phyloP scores from a whole-genome alignment of 2,888 invertebrate genomes.

The Melanchra persicariae region DNA sequence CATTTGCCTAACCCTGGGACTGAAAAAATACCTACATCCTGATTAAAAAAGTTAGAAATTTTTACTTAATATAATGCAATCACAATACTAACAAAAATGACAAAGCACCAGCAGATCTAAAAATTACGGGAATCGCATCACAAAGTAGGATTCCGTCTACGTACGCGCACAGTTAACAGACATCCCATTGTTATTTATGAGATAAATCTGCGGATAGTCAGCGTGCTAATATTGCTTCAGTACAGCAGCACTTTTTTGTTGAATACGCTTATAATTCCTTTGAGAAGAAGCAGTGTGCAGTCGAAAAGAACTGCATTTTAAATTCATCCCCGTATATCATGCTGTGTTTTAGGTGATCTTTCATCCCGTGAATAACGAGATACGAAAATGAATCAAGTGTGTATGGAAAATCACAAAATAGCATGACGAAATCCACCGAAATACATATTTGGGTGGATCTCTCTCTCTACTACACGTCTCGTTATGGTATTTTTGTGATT shows the following conservation, averaged over 20 bases:
- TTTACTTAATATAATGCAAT: background rate
- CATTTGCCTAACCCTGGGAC: too few relatives aligned
- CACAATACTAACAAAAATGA: background rate
- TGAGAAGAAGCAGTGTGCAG: too few relatives aligned
- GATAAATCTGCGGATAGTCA: background rate
- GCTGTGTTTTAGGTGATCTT: background rate
- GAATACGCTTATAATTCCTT: background rate
- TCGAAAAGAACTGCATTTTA: background rate
- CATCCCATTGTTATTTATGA: constrained; percentile 10
- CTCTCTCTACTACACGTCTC: too few relatives aligned
- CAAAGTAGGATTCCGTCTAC: background rate
- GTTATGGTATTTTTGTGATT: background rate
- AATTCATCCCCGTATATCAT: background rate
- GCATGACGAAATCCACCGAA: background rate
- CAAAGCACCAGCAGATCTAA: constrained; percentile 26
- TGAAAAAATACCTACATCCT: too few relatives aligned
- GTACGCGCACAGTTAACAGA: constrained; percentile 13
- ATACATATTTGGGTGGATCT: too few relatives aligned
- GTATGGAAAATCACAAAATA: too few relatives aligned
- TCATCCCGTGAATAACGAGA: constrained; percentile 15
- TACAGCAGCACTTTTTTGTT: background rate
- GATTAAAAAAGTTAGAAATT: too few relatives aligned
- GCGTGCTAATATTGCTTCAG: background rate
- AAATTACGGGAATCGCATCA: constrained; percentile 17
- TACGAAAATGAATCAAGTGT: too few relatives aligned